Evolutionary conservation across 2,797 vertebrate genomes (phyloP), one percentile per base, ranked within the genome.

Genomic region (Hippoglossus hippoglossus): DNA sequence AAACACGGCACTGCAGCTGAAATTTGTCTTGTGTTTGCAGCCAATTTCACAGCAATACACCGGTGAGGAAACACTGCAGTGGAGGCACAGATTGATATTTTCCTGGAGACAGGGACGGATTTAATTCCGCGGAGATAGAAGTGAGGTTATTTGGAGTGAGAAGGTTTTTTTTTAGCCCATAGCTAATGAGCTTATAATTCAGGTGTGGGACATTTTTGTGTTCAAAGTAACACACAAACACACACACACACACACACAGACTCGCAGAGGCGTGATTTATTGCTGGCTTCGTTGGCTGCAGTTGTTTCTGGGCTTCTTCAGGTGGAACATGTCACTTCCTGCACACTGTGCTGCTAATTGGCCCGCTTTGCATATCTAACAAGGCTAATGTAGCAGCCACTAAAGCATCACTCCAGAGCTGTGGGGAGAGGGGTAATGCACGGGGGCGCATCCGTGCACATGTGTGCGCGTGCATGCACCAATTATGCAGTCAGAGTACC

Each of bases 251-350:
- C 36, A 54, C 51, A 64, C 47, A 28, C 36, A 58, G 24, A 49
- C 44, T 36, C 59, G 7, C 36, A 4, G 8, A 41, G 47, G 51
- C 56, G 46, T 91, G 83, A 92, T 90, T 87, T 88, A 89, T 89
- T 44, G 79, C 65, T 67, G 59, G 36, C 55, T 63, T 68, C 19
- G 70, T 71, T 73, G 55, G 22, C 67, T 67, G 79, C 52, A 16
- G 36, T 50, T 60, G 83, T 89, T 80, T 82, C 75, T 61, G 77
- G 81, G 77, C 83, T 81, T 82, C 86, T 75, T 91, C 89, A 90
- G 89, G 91, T 94, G 92, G 89, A 91, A 93, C 82, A 13, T 83
- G 87, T 93, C 90, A 87, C 86, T 89, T 93, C 89, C 87, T 84
- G 80, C 85, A 74, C 86, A 89, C 80, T 62, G 73, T 62, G 82